Base-by-base conservation (phyloP, 2,113 vertebrate genomes). In the Probosciger aterrimus region DNA sequence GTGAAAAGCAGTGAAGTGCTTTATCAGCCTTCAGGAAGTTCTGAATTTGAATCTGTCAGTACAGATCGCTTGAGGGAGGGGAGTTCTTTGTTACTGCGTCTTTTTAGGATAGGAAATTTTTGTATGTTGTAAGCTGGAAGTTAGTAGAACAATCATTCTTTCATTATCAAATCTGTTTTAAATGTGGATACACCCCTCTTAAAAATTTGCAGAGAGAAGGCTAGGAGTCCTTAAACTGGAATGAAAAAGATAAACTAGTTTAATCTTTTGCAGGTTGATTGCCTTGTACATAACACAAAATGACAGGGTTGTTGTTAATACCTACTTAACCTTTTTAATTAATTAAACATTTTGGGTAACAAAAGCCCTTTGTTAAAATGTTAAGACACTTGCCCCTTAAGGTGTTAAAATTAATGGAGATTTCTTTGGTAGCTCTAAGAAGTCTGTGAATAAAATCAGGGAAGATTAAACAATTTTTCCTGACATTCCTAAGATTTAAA, bases 311-410 rank as follows among this genome's bases (percentile, higher is more conserved):
- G 79, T 92, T 92, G 65, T 94, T 96, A 96, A 94, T 95, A 93
- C 86, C 83, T 91, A 84, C 92, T 94, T 97, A 96, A 80, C 93
- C 93, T 97, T 93, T 92, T 91, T 94, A 94, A 92, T 91, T 92
- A 94, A 96, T 93, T 93, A 94, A 94, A 92, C 25, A 44, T 87
- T 93, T 93, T 93, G 57, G 37, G 14, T 94, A 91, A 96, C 83
- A 93, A 86, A 95, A 96, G 57, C 80, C 57, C 59, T 92, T 95
- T 93, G 77, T 92, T 96, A 79, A 90, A 86, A 84, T 84, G n/a
- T 82, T 96, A 88, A 93, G 79, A 82, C 65, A 94, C 83, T 93
- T 94, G 73, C 62, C 52, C 41, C 43, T 79, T 91, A 76, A 93
- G 88, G 95, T 96, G 92, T 91, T 96, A 87, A 93, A 94, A 92